A percentile compares a stretch with the other conserved stretches of the same genome.
Evolutionary conservation across 2,888 invertebrate species (phyloP).

Genomic region (Nebria salina): DNA sequence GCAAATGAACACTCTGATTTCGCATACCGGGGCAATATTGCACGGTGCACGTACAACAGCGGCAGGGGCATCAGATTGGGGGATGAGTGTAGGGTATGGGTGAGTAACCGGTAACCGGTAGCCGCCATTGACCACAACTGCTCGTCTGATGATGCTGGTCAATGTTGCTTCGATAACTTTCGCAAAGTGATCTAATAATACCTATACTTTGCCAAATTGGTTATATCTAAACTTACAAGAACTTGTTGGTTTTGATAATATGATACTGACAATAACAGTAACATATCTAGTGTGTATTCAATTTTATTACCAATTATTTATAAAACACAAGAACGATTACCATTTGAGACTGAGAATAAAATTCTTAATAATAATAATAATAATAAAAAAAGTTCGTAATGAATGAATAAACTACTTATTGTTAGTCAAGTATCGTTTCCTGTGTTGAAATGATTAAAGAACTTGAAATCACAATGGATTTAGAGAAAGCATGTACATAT

Average conservation of each 20-base stretch:
- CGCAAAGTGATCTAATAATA: neutral
- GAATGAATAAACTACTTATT: too few relatives aligned
- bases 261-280: too few relatives aligned
- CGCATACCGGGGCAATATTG: slow-evolving; percentile 29
- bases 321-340: too few relatives aligned
- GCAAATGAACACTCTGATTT: slow-evolving; percentile 36
- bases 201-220: slow-evolving; percentile 1
- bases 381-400: too few relatives aligned
- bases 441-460: neutral
- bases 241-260: too few relatives aligned
- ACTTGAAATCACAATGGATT: neutral
- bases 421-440: too few relatives aligned
- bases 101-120: slow-evolving; percentile 2
- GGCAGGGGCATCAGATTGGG: slow-evolving; percentile 2
- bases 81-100: neutral
- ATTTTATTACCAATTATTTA: too few relatives aligned
- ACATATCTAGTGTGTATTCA: too few relatives aligned
- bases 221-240: neutral
- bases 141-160: neutral
- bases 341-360: too few relatives aligned
- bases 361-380: too few relatives aligned
- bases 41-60: slow-evolving; percentile 9
- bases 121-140: neutral
- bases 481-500: neutral
- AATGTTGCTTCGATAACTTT: neutral